Conservation (phyloP, 1,140 invertebrate genomes). For the Drosophila varians region DNA sequence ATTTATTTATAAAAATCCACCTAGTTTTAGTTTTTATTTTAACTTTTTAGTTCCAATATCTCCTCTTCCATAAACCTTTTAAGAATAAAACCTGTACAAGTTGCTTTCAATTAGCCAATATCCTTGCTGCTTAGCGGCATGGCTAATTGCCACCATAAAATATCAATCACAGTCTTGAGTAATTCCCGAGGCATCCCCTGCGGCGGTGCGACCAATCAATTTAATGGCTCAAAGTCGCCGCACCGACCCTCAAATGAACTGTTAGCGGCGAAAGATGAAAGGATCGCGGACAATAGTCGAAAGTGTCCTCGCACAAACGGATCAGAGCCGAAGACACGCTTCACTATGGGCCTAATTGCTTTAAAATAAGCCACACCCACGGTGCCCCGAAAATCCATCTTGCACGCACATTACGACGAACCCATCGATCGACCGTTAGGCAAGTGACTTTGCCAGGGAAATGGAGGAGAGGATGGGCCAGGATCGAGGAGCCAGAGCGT, state of each 20-base stretch:
- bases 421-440: slow-evolving; percentile 51
- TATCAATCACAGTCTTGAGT: slow-evolving; percentile 42
- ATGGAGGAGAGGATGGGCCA: slow-evolving; percentile 2
- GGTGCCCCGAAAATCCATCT: slow-evolving; percentile 68
- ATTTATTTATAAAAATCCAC: too few species aligned
- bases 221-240: slow-evolving; percentile 17
- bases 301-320: slow-evolving; percentile 77
- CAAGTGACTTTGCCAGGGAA: slow-evolving; percentile 26
- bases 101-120: slow-evolving; percentile 7
- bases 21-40: not conserved
- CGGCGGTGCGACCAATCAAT: slow-evolving; percentile 51
- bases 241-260: slow-evolving; percentile 34
- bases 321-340: slow-evolving; percentile 72
- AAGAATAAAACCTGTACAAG: not conserved
- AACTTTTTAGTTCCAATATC: not conserved
- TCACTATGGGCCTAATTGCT: slow-evolving; percentile 73
- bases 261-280: slow-evolving; percentile 65
- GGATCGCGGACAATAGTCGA: slow-evolving; percentile 32
- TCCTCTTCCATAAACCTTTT: not conserved
- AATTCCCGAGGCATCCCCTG: slow-evolving; percentile 24
- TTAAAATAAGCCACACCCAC: slow-evolving; percentile 80
- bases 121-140: slow-evolving; percentile 32
- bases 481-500: slow-evolving; percentile 22
- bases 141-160: slow-evolving; percentile 15
- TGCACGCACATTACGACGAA: slow-evolving; percentile 69